These are phyloP conservation scores for Lasiommata megera DNA, from an alignment of 2,888 invertebrate species.

Conservation along the genomic window DNA sequence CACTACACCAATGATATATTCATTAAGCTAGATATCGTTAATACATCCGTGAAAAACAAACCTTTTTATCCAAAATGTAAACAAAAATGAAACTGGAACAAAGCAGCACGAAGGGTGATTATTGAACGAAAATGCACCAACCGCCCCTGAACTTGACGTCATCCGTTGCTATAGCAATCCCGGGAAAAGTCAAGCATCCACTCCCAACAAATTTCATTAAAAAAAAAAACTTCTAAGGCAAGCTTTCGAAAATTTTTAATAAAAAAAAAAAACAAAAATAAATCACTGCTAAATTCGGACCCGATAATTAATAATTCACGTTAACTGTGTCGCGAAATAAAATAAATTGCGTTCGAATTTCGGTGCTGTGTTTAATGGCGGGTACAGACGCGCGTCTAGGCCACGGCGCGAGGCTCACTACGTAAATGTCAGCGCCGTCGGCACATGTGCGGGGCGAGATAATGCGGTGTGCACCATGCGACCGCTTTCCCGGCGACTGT, in stretches of 20 bases:
- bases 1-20: background rate
- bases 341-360: slow-evolving; percentile 40
- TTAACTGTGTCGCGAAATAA: slow-evolving; percentile 34
- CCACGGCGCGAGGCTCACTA: slow-evolving; percentile 74
- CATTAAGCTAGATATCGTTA: background rate
- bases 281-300: slow-evolving; percentile 30
- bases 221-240: slow-evolving; percentile 38
- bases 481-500: slow-evolving; percentile 43
- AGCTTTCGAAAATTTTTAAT: slow-evolving; percentile 13
- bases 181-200: slow-evolving; percentile 50
- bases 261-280: slow-evolving; percentile 8
- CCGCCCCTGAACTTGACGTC: slow-evolving; percentile 78
- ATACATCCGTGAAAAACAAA: slow-evolving; percentile 10
- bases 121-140: slow-evolving; percentile 77
- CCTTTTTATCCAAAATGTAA: slow-evolving; percentile 32
- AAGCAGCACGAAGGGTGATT: slow-evolving; percentile 48
- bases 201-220: slow-evolving; percentile 41
- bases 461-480: slow-evolving; percentile 49
- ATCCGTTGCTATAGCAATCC: slow-evolving; percentile 72
- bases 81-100: slow-evolving; percentile 36
- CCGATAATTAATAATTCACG: slow-evolving; percentile 1
- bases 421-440: slow-evolving; percentile 76
- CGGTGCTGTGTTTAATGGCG: slow-evolving; percentile 21
- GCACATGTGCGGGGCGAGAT: slow-evolving; percentile 74
- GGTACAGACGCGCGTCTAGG: slow-evolving; percentile 56